Base-by-base conservation (phyloP, 2,888 invertebrate genomes). In the Lepidocyrtinus sp. region DNA sequence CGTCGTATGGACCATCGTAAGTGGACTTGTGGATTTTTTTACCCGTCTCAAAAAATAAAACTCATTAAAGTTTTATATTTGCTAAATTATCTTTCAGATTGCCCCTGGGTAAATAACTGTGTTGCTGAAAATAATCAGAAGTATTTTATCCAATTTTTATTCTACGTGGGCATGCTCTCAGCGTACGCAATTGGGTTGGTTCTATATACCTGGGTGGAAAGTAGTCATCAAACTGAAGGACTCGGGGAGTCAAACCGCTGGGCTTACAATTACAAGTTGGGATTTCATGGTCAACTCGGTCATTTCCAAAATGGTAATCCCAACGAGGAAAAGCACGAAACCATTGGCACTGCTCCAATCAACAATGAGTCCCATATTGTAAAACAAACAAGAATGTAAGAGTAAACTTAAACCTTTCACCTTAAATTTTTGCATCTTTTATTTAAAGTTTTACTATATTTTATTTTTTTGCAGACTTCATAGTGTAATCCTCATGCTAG, bases 41-140 rank as follows among this genome's bases (percentile, higher is more conserved):
- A 68, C 19, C 25, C 17, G 25, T 65, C 19, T 25, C 25, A 61
- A n/a, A n/a, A n/a, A n/a, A 64, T n/a, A 76, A 36, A 17, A 72
- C 9, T 76, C 7, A 1, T 73, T 64, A 75, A 25, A 15, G 46
- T 45, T 63, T 50, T 75, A 36, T 63, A 12, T 27, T 69, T 62
- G 27, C 69, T 36, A 46, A 19, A 17, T 62, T 26, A 3, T 24
- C n/a, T 22, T 70, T 61, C 25, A 61, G 63, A 71, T 63, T 74
- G 83, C 88, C 87, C 5, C 86, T 91, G 92, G 95, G 96, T 96
- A 65, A 97, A 97, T 88, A 97, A 97, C 89, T 96, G 96, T 89
- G 95, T 96, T 2, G 96, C 96, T 62, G 96, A 96, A 89, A 92
- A 92, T 87, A 96, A 97, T 90, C 96, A 96, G 90, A 96, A 96